Evolutionary conservation across 2,888 invertebrate genomes (phyloP), one percentile per base, ranked within the genome.

Genomic region (Sphaerophoria rueppellii): DNA sequence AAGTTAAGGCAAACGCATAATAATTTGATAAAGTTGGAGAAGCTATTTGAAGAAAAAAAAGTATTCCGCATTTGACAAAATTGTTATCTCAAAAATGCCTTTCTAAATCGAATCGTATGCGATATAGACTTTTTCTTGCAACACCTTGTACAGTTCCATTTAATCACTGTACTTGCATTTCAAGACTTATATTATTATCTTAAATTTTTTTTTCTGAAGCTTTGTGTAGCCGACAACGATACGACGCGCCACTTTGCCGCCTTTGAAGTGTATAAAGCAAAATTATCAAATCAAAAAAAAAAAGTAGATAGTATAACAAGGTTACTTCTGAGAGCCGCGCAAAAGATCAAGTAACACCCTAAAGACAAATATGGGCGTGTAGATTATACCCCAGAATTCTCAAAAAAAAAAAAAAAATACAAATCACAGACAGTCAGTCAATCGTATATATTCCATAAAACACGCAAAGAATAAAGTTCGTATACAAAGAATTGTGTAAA

Each of bases 331-430:
- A 46, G 11, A 50, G 46, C 35, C 43, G 48, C 69, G 57, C 69
- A 46, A 83, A 72, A 85, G 83, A 85, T 85, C 83, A 80, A 85
- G 69, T 85, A 75, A 80, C 83, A 85, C 83, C 80, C 83, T 58
- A 69, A 80, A 75, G 83, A 83, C 83, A 76, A 85, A 85, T 85
- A 85, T 85, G 83, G 83, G 69, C 83, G 76, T 70, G 76, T 69
- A 85, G 67, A 57, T 37, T 54, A 55, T 78, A 63, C 61, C 48
- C 48, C 55, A 69, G 54, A 12, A 16, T 46, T 43, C 63, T 69
- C 50, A 69, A 69, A 32, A 40, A 37, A 54, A 7, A 24, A 32
- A 40, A 24, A 40, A 11, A 34, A 34, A 16, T 50, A 65, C 14
- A 63, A 35, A 50, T 40, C 52, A 34, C 14, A 58, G 3, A 43